Evolutionary conservation across 2,888 invertebrate genomes (phyloP).

Genomic region (Melanargia galathea): DNA sequence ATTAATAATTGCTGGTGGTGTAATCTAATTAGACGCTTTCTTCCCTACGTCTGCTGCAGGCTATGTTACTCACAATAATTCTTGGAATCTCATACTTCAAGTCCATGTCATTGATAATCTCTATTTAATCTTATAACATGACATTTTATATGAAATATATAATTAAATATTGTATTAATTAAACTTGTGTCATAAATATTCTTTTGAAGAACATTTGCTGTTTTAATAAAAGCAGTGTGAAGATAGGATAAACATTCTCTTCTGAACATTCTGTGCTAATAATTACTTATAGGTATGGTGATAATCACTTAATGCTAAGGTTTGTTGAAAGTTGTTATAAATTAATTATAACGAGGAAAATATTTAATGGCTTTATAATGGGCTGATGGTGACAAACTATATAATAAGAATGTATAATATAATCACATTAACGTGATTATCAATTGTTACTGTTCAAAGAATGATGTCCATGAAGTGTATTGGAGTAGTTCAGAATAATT

Average conservation of each 20-base stretch:
- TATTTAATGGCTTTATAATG: constrained; percentile 40
- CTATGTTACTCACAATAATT: constrained; percentile 31
- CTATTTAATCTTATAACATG: constrained; percentile 39
- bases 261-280: constrained; percentile 68
- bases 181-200: constrained; percentile 24
- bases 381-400: constrained; percentile 33
- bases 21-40: constrained; percentile 32
- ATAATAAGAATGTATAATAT: constrained; percentile 22
- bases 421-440: constrained; percentile 33
- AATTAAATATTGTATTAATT: constrained; percentile 26
- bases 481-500: constrained; percentile 30
- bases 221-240: constrained; percentile 32
- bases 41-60: constrained; percentile 33
- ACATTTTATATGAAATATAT: constrained; percentile 37
- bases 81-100: constrained; percentile 53
- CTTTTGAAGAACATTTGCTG: constrained; percentile 29
- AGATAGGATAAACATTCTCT: constrained; percentile 46
- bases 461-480: constrained; percentile 33
- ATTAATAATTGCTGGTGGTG: constrained; percentile 15
- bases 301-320: constrained; percentile 67
- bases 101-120: constrained; percentile 42
- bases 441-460: constrained; percentile 36
- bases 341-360: constrained; percentile 46
- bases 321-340: constrained; percentile 65
- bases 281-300: constrained; percentile 65